Percentiles rank a stretch among this genome's conserved stretches.
phyloP scores from a whole-genome alignment of 2,113 vertebrate genomes.

The Amia ocellicauda region DNA sequence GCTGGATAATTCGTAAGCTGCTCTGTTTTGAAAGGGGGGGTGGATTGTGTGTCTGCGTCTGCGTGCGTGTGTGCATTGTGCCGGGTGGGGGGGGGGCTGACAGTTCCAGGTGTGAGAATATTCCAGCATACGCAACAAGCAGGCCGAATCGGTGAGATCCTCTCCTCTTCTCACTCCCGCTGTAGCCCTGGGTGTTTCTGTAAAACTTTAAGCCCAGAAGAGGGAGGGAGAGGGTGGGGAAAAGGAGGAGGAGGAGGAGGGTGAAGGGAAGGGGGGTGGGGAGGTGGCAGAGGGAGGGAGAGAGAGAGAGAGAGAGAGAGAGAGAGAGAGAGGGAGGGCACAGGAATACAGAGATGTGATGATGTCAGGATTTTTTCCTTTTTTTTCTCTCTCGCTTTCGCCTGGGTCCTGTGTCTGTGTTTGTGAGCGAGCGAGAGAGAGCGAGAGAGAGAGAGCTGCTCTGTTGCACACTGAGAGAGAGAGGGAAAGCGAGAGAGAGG shows the following conservation, averaged over 20 bases:
- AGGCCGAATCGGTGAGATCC: too few species aligned
- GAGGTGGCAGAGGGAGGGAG: not conserved
- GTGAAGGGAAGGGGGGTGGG: not conserved
- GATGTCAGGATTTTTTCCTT: conserved; percentile 41
- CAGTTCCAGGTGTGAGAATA: not conserved
- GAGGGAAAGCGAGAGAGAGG: conserved; percentile 25
- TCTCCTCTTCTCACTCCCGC: too few species aligned
- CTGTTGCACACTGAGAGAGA: conserved; percentile 28
- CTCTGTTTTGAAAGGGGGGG: too few species aligned
- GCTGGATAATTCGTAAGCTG: too few species aligned
- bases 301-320: conserved; percentile 1
- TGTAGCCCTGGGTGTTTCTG: too few species aligned
- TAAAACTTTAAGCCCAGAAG: too few species aligned
- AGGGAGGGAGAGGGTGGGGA: not conserved
- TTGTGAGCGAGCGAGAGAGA: conserved; percentile 15
- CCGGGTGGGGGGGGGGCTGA: not conserved
- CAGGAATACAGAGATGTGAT: conserved; percentile 13
- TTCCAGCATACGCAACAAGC: too few species aligned
- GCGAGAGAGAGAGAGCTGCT: conserved; percentile 8
- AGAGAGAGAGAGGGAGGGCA: conserved; percentile 8
- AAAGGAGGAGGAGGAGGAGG: conserved; percentile 1
- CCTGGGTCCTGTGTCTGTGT: conserved; percentile 20
- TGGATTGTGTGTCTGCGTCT: not conserved
- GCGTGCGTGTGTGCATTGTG: not conserved
- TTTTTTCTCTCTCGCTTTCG: too few species aligned